These are phyloP conservation scores for Scomber japonicus DNA, from an alignment of 2,113 vertebrate species.

Conservation along the genomic window DNA sequence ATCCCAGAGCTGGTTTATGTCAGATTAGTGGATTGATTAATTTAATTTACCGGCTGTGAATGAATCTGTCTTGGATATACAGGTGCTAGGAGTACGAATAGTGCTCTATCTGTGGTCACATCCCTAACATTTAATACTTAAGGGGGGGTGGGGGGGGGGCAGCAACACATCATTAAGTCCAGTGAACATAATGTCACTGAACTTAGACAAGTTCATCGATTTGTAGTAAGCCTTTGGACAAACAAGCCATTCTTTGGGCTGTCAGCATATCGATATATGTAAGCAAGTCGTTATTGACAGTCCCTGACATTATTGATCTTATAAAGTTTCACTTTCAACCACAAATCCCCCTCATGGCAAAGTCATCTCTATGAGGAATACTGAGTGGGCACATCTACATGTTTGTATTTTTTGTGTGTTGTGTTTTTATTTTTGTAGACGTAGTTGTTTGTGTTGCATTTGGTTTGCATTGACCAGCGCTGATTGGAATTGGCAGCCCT, in stretches of 20 bases:
- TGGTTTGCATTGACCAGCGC: conserved; percentile 1
- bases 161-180: conserved; percentile 48
- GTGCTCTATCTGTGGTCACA: neutral
- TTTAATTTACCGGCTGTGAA: conserved; percentile 28
- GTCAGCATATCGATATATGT: conserved; percentile 75
- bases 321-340: conserved; percentile 58
- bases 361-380: conserved; percentile 28
- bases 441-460: neutral
- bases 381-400: neutral
- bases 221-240: conserved; percentile 75
- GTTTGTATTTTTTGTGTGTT: neutral
- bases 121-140: conserved; percentile 1
- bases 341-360: conserved; percentile 41
- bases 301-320: conserved; percentile 55
- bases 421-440: neutral
- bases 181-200: conserved; percentile 59
- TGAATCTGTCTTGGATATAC: neutral
- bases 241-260: conserved; percentile 74
- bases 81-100: neutral
- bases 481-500: conserved; percentile 23
- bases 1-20: conserved; percentile 30
- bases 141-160: neutral
- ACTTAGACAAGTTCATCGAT: conserved; percentile 73
- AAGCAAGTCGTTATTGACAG: conserved; percentile 64
- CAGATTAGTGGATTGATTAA: conserved; percentile 43